Base-by-base conservation (phyloP, 2,797 vertebrate genomes). In the Carcharodon carcharias region DNA sequence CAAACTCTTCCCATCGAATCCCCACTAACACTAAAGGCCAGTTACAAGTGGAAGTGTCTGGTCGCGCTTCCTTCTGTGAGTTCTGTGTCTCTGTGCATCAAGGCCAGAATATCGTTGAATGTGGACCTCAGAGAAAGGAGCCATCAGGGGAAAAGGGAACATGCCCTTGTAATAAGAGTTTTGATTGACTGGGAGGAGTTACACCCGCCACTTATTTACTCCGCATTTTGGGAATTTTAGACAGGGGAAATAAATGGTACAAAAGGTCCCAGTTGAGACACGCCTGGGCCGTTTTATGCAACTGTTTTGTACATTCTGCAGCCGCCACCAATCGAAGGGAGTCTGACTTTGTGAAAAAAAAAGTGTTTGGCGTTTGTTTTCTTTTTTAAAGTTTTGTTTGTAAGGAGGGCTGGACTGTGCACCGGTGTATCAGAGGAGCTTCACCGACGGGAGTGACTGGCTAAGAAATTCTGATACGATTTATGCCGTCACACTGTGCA, bases 61-160 rank as follows among this genome's bases (percentile, higher is more conserved):
- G 26, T 35, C 31, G 6, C 11, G 31, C 23, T 35, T 61, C 28
- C 50, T 56, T 18, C 23, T 8, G 16, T n/a, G 31, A 92, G 92
- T 16, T 56, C 21, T n/a, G 88, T 18, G 16, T 91, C 12, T 61
- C 31, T n/a, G 58, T 18, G 35, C 35, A n/a, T 18, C 50, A 58
- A 92, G 1, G 85, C 4, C 56, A 61, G 58, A 91, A 26, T 16
- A 35, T n/a, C 31, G 9, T n/a, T 31, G 16, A 63, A 31, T 1
- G 31, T 92, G 88, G 56, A 63, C 14, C 56, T 92, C 31, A n/a
- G 89, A 92, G 89, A 92, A 63, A 92, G 89, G 89, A 92, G 89
- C 89, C 89, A 63, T 92, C 58, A 9, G 45, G 45, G 40, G 45
- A 6, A 8, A 8, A 50, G 82, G 21, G 50, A 50, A 77, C 5